phyloP scores from a whole-genome alignment of 2,888 invertebrate genomes.

The Synanthedon formicaeformis region DNA sequence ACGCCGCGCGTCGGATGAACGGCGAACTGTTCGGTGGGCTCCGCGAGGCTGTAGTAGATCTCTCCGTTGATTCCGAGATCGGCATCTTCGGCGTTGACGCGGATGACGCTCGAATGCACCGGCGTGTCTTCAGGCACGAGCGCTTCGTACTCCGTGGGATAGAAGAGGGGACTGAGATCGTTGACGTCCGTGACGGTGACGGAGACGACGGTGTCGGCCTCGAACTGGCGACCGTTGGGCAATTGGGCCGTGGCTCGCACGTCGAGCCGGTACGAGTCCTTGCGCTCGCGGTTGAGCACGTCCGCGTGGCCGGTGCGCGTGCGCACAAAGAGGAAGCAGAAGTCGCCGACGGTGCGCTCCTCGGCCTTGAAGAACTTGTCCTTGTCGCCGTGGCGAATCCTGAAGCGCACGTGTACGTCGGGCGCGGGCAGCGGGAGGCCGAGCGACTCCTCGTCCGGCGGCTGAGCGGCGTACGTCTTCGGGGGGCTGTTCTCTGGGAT shows the following conservation, averaged over 20 bases:
- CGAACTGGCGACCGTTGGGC: constrained; percentile 71
- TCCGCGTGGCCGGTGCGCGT: constrained; percentile 89
- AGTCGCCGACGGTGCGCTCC: constrained; percentile 89
- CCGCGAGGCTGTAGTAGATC: constrained; percentile 93
- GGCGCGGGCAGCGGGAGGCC: constrained; percentile 73
- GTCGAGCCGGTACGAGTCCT: constrained; percentile 83
- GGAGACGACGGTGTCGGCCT: constrained; percentile 78
- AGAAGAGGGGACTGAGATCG: constrained; percentile 94
- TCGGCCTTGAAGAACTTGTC: constrained; percentile 95
- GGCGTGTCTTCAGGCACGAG: constrained; percentile 91
- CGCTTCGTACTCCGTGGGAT: constrained; percentile 87
- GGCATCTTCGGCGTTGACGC: constrained; percentile 92
- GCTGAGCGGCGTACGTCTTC: constrained; percentile 84
- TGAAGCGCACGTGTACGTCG: constrained; percentile 77
- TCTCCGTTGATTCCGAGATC: constrained; percentile 96
- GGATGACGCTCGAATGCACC: constrained; percentile 82
- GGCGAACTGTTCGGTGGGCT: constrained; percentile 86
- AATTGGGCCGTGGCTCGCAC: constrained; percentile 74
- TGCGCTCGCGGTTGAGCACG: constrained; percentile 93
- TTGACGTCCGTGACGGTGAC: constrained; percentile 86
- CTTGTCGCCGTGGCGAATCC: constrained; percentile 88
- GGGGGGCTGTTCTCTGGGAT: constrained; percentile 93
- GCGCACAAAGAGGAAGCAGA: constrained; percentile 91
- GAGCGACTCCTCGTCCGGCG: constrained; percentile 80
- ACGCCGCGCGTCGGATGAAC: constrained; percentile 94